Evolutionary conservation across 1,140 invertebrate species (phyloP), one percentile per base, ranked within the genome.

Genomic region (Maniola jurtina): DNA sequence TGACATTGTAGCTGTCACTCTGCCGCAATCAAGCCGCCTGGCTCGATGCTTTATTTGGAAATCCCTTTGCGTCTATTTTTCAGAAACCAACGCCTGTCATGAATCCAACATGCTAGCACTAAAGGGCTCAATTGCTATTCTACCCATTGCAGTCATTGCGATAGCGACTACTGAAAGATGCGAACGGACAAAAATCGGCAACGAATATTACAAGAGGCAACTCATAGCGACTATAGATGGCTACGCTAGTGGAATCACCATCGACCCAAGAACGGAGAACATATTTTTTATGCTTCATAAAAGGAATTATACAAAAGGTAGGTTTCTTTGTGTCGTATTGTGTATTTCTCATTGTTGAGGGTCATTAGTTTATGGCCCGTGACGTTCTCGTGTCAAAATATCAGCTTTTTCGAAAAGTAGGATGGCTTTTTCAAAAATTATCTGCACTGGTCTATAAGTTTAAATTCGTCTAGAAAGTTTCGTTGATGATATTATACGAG

Each of bases 211-310:
- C 73, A 90, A 88, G 56, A 75, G 86, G 16, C 80, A 87, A 14
- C 64, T 90, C 0, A 81, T 90, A 15, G 86, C 86, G 0, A 84
- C 79, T 0, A 81, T 90, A 11, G 86, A 90, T 50, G 88, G 88
- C 0, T 88, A 87, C 38, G 79, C 88, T 1, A 87, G 85, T 2
- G 82, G 82, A 10, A 80, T 90, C 13, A 83, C 81, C 0, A 57
- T 85, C 6, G 88, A 90, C 34, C 81, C 84, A 0, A 77, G 69
- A 48, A 89, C 83, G 6, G 88, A 88, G 16, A 74, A 89, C 59
- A 80, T 90, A 67, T 89, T 88, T 52, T 90, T 90, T 64, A 72
- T 88, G 4, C 75, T 90, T 0, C 82, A 90, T 48, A 90, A 90
- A 73, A 72, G 79, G 10, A 90, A 90, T 60, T 90, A 87, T 45